Conservation (phyloP, 2,797 vertebrate species). For the Lagothrix lagotricha region DNA sequence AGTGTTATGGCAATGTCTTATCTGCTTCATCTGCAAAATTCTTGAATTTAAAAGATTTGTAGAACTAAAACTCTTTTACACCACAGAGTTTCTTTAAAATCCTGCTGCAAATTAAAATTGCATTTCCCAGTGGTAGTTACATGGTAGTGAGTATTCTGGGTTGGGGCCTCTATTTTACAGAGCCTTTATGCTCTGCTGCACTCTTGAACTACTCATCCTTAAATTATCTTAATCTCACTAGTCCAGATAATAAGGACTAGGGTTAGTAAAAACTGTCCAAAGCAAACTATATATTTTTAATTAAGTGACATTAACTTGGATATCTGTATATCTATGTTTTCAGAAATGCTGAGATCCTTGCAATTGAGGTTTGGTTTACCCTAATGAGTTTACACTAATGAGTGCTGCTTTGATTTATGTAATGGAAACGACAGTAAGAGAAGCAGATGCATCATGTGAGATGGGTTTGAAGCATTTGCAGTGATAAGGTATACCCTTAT, state of each 20-base stretch:
- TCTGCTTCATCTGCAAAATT: constrained; percentile 17
- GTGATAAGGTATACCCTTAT: background rate
- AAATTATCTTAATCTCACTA: constrained; percentile 60
- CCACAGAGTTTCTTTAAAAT: constrained; percentile 46
- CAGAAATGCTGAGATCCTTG: constrained; percentile 69
- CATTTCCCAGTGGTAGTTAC: background rate
- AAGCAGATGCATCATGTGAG: constrained; percentile 33
- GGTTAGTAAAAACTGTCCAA: constrained; percentile 53
- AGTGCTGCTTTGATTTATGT: constrained; percentile 60
- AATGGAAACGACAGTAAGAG: background rate
- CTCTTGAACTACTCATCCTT: constrained; percentile 43
- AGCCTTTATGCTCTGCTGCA: constrained; percentile 11
- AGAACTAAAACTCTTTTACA: background rate
- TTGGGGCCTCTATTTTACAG: background rate
- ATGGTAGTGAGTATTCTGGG: background rate
- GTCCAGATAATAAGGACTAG: constrained; percentile 60
- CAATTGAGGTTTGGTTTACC: constrained; percentile 36
- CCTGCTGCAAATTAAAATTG: constrained; percentile 49
- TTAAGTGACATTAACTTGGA: constrained; percentile 67
- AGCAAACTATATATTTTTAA: constrained; percentile 71
- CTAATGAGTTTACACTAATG: constrained; percentile 67
- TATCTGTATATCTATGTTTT: constrained; percentile 62
- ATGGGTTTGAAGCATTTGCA: background rate
- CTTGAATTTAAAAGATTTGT: background rate
- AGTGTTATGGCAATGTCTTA: background rate